A percentile compares a stretch with the other conserved stretches of the same genome.
phyloP scores from a whole-genome alignment of 2,888 invertebrate genomes.

The Eristalinus sepulchralis region DNA sequence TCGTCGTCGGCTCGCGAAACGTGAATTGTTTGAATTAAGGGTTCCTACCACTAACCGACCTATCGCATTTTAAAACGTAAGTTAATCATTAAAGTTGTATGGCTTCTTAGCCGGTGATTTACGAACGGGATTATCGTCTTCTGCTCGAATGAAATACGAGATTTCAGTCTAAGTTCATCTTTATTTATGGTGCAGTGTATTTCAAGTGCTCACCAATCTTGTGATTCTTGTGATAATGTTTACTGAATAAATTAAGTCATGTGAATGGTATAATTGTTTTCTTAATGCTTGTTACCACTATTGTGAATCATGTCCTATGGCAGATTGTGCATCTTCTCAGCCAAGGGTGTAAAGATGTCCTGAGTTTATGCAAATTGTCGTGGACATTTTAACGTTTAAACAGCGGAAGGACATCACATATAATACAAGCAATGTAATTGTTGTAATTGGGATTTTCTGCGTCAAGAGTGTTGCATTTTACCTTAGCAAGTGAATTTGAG shows the following conservation, averaged over 20 bases:
- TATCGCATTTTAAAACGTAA: constrained; percentile 21
- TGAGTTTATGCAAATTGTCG: no score
- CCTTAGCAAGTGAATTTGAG: no score
- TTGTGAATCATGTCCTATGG: neutral
- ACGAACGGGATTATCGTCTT: neutral
- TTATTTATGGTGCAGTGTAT: neutral
- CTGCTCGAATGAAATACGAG: neutral
- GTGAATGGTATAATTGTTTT: neutral
- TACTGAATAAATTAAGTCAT: neutral
- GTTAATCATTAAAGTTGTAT: constrained; percentile 6
- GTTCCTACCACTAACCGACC: neutral
- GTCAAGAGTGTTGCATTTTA: no score
- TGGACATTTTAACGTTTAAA: no score
- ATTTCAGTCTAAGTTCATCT: neutral
- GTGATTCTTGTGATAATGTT: neutral
- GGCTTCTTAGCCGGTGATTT: constrained; percentile 9
- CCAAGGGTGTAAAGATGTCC: no score
- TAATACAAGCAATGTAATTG: no score
- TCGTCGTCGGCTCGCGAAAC: neutral
- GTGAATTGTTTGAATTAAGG: neutral
- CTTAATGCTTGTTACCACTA: neutral
- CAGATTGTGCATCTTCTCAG: no score
- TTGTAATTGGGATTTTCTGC: no score
- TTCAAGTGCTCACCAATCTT: neutral
- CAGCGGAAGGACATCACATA: no score